Evolutionary conservation across 2,888 invertebrate genomes (phyloP), one percentile per base, ranked within the genome.

Genomic region (Lepidocyrtinus sp.): DNA sequence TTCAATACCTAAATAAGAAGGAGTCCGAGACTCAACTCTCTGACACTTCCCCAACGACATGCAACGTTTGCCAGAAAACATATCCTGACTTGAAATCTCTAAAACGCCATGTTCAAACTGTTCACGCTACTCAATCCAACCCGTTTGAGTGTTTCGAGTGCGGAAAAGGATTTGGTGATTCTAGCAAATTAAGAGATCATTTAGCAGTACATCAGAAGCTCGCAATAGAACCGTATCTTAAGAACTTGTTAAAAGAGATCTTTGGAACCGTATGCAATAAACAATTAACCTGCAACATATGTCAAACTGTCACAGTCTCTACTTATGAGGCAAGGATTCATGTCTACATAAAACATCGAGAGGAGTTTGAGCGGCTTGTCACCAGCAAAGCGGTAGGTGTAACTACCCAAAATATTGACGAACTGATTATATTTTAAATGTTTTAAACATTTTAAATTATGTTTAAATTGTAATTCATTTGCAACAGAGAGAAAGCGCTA

Each of bases 331-430:
- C 67, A 5, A 61, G 63, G 24, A 24, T 78, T 17, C 78, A 78
- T 22, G 26, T 78, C 1, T 78, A 78, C 62, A 68, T 78, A 1
- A 78, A 73, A 17, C 78, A 78, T 55, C 73, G 73, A 7, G 73
- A 78, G 2, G 50, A 65, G n/a, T 78, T 62, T 36, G 3, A 27
- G 7, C 63, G 68, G 17, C 46, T 73, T 24, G 55, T 77, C 5
- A 77, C 67, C 12, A 12, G 61, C 24, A 25, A 65, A 55, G 46
- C 67, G 24, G 61, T 27, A 22, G 12, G 55, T n/a, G 2, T n/a
- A 55, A 55, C 55, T 55, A n/a, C 17, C n/a, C 9, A 55, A n/a
- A 5, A 12, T 59, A 59, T 59, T 59, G 59, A n/a, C 59, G 68
- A n/a, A n/a, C n/a, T 12, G 26, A 1, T 19, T 27, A 3, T 25